Percentiles rank a stretch among this genome's conserved stretches.
Conservation (phyloP, 1,140 invertebrate genomes). For the Maconellicoccus hirsutus region DNA sequence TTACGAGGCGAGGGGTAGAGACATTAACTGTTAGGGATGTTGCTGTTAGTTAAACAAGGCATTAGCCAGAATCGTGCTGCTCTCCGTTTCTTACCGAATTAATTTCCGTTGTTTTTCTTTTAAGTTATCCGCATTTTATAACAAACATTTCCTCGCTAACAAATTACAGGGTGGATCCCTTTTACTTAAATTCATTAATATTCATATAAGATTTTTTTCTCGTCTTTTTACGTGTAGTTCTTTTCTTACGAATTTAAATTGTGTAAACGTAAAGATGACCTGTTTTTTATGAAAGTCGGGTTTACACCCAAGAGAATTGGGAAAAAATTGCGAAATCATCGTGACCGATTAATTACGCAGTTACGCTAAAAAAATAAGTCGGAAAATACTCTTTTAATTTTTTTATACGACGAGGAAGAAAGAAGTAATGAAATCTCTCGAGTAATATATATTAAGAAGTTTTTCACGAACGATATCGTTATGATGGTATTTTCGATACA, state of each 20-base stretch:
- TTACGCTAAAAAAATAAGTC: neutral
- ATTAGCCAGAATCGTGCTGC: neutral
- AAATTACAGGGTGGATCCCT: slow-evolving; percentile 7
- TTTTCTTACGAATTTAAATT: too few species aligned
- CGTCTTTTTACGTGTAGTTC: neutral
- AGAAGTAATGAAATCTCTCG: too few species aligned
- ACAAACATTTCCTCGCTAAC: slow-evolving; percentile 7
- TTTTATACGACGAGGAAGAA: too few species aligned
- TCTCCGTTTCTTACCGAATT: slow-evolving; percentile 7
- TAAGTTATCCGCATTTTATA: slow-evolving; percentile 9
- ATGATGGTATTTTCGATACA: too few species aligned
- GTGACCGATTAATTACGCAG: neutral
- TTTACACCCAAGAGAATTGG: neutral
- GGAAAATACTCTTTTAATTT: too few species aligned
- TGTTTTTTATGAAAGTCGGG: neutral
- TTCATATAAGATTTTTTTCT: slow-evolving; percentile 5
- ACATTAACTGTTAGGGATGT: slow-evolving; percentile 4
- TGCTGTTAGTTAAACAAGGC: slow-evolving; percentile 1
- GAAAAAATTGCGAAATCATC: neutral
- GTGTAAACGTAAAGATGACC: too few species aligned
- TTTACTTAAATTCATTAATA: slow-evolving; percentile 1
- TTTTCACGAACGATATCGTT: too few species aligned
- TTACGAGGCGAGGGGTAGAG: neutral
- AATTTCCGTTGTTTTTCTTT: slow-evolving; percentile 9
- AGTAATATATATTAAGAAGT: too few species aligned